Percentiles rank a stretch among this genome's conserved stretches.
These are phyloP conservation scores for Limnothrissa miodon DNA, from an alignment of 2,113 vertebrate genomes.

Conservation along the genomic window DNA sequence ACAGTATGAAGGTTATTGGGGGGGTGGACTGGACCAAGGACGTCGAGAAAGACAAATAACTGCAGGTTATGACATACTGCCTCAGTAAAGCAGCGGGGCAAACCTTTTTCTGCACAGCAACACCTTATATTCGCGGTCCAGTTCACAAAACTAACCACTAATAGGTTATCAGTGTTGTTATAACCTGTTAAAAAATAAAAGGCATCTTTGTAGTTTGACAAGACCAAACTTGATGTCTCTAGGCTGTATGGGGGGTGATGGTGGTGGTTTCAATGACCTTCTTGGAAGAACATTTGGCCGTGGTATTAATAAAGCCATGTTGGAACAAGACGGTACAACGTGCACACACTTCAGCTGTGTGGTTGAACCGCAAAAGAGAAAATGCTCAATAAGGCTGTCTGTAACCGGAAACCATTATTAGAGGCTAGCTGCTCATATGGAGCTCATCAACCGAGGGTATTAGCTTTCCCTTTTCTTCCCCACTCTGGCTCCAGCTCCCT, in stretches of 20 bases:
- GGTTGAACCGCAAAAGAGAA: conserved; percentile 41
- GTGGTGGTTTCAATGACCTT: background rate
- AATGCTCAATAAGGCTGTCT: conserved; percentile 50
- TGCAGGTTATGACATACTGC: conserved; percentile 21
- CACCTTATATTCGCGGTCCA: background rate
- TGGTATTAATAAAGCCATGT: conserved; percentile 28
- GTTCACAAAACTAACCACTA: background rate
- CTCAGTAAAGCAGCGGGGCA: conserved; percentile 5
- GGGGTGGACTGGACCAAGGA: conserved; percentile 37
- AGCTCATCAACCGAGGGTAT: conserved; percentile 59
- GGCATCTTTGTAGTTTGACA: no score
- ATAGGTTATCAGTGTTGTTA: background rate
- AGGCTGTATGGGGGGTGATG: background rate
- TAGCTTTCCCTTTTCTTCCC: conserved; percentile 53
- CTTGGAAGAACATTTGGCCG: conserved; percentile 22
- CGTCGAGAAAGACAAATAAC: conserved; percentile 18
- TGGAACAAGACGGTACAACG: conserved; percentile 23
- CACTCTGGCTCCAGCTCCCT: conserved; percentile 45
- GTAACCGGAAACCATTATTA: conserved; percentile 64
- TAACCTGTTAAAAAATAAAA: background rate
- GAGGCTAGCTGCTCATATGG: conserved; percentile 60
- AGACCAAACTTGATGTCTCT: background rate
- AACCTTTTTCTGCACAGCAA: background rate
- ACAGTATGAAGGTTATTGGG: no score
- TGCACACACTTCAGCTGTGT: conserved; percentile 30